These are phyloP conservation scores for Papilio xuthus DNA, from an alignment of 1,140 invertebrate species.

Conservation along the genomic window DNA sequence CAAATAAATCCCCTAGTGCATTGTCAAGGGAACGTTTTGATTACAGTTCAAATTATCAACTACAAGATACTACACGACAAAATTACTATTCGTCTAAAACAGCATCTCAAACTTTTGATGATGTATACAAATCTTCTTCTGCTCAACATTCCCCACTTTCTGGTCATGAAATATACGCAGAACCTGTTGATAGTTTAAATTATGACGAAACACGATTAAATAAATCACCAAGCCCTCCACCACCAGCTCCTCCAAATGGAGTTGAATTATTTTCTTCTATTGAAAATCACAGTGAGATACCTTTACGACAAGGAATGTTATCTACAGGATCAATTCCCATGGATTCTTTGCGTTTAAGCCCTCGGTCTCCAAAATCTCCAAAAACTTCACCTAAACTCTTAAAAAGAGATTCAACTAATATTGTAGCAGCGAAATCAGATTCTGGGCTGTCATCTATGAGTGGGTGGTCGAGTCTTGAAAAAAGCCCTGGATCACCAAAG, in stretches of 20 bases:
- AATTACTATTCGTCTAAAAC: slow-evolving; percentile 69
- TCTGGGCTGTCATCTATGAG: slow-evolving; percentile 93
- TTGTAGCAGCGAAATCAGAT: slow-evolving; percentile 89
- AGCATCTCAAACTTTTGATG: slow-evolving; percentile 60
- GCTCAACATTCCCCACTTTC: slow-evolving; percentile 85
- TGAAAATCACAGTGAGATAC: slow-evolving; percentile 66
- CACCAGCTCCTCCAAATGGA: slow-evolving; percentile 87
- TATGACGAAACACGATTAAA: slow-evolving; percentile 81
- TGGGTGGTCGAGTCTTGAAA: slow-evolving; percentile 91
- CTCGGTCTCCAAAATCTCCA: slow-evolving; percentile 87
- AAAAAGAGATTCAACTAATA: slow-evolving; percentile 84
- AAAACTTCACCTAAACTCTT: slow-evolving; percentile 88
- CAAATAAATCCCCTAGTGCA: slow-evolving; percentile 77
- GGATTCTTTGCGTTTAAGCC: slow-evolving; percentile 84
- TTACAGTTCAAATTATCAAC: slow-evolving; percentile 70
- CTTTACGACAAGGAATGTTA: slow-evolving; percentile 61
- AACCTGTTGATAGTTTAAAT: slow-evolving; percentile 81
- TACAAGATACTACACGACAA: slow-evolving; percentile 62
- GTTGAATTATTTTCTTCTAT: slow-evolving; percentile 73
- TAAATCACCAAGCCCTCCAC: slow-evolving; percentile 87
- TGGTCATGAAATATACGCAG: slow-evolving; percentile 84
- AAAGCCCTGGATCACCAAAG: slow-evolving; percentile 89
- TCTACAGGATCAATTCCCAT: slow-evolving; percentile 59
- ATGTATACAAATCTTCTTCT: slow-evolving; percentile 70
- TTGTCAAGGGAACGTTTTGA: slow-evolving; percentile 79